Evolutionary conservation across 2,113 vertebrate genomes (phyloP).

Genomic region (Origma solitaria): DNA sequence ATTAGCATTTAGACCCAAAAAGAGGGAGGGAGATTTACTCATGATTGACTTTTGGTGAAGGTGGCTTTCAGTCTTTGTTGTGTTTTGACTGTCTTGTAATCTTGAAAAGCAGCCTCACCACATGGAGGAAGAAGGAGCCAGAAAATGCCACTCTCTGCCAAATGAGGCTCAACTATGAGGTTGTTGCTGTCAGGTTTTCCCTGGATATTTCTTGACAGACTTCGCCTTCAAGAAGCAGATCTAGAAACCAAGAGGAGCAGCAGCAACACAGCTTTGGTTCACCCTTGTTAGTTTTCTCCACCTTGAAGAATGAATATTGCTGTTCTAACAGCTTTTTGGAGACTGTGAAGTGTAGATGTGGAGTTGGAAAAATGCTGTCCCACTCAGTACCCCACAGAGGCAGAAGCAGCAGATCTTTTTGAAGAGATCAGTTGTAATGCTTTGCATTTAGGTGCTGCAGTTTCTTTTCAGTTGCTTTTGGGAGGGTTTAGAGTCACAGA

Average conservation of each 20-base stretch:
- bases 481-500: neutral
- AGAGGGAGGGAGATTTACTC: neutral
- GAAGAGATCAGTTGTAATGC: neutral
- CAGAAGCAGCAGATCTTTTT: neutral
- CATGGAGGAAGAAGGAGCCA: neutral
- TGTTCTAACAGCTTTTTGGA: neutral
- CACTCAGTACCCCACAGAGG: fast-evolving
- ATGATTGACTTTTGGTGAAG: neutral
- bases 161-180: neutral
- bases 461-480: neutral
- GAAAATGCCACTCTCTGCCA: neutral
- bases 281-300: neutral
- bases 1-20: neutral
- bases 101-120: neutral
- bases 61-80: neutral
- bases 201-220: neutral
- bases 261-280: neutral
- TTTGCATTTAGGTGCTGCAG: neutral
- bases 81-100: neutral
- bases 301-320: neutral
- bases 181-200: neutral
- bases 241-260: neutral
- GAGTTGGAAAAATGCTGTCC: neutral
- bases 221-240: neutral
- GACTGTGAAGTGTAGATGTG: neutral